A percentile compares a stretch with the other conserved stretches of the same genome.
phyloP scores from a whole-genome alignment of 1,140 invertebrate genomes.

The Panulirus ornatus region DNA sequence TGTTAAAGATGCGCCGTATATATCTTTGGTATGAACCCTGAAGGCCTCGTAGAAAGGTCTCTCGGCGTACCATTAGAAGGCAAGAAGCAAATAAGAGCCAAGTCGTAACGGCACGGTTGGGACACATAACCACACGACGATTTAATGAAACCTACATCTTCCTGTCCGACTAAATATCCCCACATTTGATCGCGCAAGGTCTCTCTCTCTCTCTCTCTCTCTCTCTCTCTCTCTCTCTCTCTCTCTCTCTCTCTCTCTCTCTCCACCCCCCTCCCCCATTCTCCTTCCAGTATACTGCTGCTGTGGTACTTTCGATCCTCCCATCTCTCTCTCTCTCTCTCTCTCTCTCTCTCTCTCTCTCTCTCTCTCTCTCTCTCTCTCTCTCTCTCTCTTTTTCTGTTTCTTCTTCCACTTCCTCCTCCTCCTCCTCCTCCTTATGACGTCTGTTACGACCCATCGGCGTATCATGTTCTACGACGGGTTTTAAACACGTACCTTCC shows the following conservation, averaged over 20 bases:
- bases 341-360: background rate
- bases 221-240: background rate
- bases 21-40: slow-evolving; percentile 61
- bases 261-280: background rate
- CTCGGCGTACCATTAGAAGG: slow-evolving; percentile 64
- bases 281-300: background rate
- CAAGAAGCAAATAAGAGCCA: slow-evolving; percentile 69
- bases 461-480: slow-evolving; percentile 48
- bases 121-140: slow-evolving; percentile 55
- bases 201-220: background rate
- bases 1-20: slow-evolving; percentile 64
- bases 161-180: slow-evolving; percentile 65
- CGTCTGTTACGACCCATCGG: slow-evolving; percentile 17
- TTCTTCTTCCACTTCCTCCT: background rate
- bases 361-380: too few species aligned
- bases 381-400: background rate
- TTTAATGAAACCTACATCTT: slow-evolving; percentile 72
- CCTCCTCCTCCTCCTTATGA: slow-evolving; percentile 15
- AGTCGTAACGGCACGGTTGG: slow-evolving; percentile 53
- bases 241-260: background rate
- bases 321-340: background rate
- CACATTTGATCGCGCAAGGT: slow-evolving; percentile 43
- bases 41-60: slow-evolving; percentile 63
- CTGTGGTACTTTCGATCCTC: too few species aligned
- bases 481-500: background rate